Evolutionary conservation across 2,888 invertebrate genomes (phyloP), one percentile per base, ranked within the genome.

Genomic region (Drosophila borborema): DNA sequence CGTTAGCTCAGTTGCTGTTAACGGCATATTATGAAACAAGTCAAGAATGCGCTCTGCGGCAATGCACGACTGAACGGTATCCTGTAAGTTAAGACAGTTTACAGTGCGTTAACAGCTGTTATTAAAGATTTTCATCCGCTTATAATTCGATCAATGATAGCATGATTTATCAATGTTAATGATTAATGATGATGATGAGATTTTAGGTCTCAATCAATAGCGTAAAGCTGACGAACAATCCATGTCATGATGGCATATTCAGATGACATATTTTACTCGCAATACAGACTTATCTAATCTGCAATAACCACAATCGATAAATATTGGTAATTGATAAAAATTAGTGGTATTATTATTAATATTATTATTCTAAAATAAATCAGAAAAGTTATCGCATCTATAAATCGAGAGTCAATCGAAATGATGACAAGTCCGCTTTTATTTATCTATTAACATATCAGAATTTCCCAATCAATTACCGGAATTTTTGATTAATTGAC

Each of bases 1-100:
- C 84, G 87, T 87, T 89, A 86, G 56, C 58, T 58, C 54, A 49
- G 71, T 63, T 71, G 58, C 43, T 51, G 54, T 72, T 86, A 89
- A 89, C 82, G 82, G 82, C 70, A 74, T 46, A 56, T 70, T 80
- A 77, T 80, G 82, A 74, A 64, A 20, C 41, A 49, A 58, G 48
- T 3, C 28, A 48, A 28, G 67, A 68, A 49, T 41, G 68, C 14
- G 14, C n/a, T 2, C 28, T 10, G 8, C 20, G 8, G 18, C 2
- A 5, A 3, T 12, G 41, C 4, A 10, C 20, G 49, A 20, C 36
- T 1, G 0, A 1, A 0, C 9, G 14, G 49, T 31, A 16, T 36
- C 31, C 58, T 49, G 58, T 34, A n/a, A 14, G 7, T 1, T 12
- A 4, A 5, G 1, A n/a, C 1, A 28, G 2, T 12, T 8, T 9